Evolutionary conservation across 92 coral and sea anemone genomes (phyloP).

Genomic region (Ricordea florida): DNA sequence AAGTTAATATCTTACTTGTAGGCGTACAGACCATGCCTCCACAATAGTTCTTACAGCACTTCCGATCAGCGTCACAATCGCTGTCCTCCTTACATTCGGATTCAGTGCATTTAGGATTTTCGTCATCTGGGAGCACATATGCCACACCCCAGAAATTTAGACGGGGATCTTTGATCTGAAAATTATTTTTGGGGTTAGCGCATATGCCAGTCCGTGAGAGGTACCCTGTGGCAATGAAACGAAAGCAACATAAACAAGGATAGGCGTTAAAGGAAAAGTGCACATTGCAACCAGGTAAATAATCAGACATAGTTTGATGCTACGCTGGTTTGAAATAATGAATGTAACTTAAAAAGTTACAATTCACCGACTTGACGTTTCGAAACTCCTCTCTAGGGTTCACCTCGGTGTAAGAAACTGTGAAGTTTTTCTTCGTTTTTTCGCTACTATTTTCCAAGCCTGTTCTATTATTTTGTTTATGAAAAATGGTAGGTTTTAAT

Average conservation of each 20-base stretch:
- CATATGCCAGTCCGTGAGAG: conserved; percentile 93
- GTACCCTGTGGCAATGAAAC: conserved; percentile 50
- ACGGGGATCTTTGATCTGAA: conserved; percentile 55
- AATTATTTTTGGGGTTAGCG: conserved; percentile 70
- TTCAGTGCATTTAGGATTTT: conserved; percentile 69
- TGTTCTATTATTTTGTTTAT: too few species aligned
- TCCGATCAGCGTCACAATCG: conserved; percentile 83
- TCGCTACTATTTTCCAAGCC: too few species aligned
- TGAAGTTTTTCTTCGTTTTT: too few species aligned
- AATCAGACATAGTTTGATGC: too few species aligned
- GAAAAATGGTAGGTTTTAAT: too few species aligned
- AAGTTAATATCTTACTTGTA: conserved; percentile 59
- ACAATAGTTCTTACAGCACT: conserved; percentile 91
- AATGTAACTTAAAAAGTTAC: too few species aligned
- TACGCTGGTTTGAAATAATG: too few species aligned
- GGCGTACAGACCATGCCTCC: conserved; percentile 88
- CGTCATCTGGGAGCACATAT: conserved; percentile 55
- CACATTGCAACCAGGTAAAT: too few species aligned
- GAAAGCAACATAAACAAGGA: neutral
- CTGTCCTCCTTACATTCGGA: conserved; percentile 87
- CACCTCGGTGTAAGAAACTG: too few species aligned
- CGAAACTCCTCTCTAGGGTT: too few species aligned
- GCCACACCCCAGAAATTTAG: conserved; percentile 75
- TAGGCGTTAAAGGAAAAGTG: too few species aligned
- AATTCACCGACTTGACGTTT: too few species aligned